Percentiles rank a stretch among this genome's conserved stretches.
Evolutionary conservation across 35 echinoderm and acorn worm genomes (phyloP).

Genomic region (Nesometra sesokonis): DNA sequence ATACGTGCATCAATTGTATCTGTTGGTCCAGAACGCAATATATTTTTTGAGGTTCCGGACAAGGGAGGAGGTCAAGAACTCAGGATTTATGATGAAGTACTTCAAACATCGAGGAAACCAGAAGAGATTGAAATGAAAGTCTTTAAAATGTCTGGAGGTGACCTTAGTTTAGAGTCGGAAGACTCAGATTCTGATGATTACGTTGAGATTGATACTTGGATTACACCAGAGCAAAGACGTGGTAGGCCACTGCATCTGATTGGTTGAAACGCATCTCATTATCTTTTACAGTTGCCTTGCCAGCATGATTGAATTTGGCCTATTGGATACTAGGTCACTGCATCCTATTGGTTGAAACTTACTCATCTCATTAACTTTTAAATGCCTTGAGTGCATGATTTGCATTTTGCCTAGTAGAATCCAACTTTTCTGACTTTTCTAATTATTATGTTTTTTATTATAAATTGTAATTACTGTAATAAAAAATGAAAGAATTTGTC

Average conservation of each 20-base stretch:
- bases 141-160: background rate
- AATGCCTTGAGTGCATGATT: too few species aligned
- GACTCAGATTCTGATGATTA: background rate
- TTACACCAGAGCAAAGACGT: background rate
- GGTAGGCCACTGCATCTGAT: background rate
- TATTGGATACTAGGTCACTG: too few species aligned
- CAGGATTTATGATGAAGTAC: background rate
- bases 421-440: too few species aligned
- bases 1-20: background rate
- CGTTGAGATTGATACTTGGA: background rate
- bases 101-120: background rate
- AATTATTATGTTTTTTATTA: too few species aligned
- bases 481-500: too few species aligned
- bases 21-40: background rate
- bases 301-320: background rate
- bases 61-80: background rate
- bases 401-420: too few species aligned
- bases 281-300: background rate
- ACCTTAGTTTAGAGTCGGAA: background rate
- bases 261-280: background rate
- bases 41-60: background rate
- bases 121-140: background rate
- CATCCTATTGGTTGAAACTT: too few species aligned
- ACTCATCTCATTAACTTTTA: too few species aligned
- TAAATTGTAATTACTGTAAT: too few species aligned